Percentiles rank a stretch among this genome's conserved stretches.
phyloP scores from a whole-genome alignment of 2,888 invertebrate genomes.

The Cyaniris semiargus region DNA sequence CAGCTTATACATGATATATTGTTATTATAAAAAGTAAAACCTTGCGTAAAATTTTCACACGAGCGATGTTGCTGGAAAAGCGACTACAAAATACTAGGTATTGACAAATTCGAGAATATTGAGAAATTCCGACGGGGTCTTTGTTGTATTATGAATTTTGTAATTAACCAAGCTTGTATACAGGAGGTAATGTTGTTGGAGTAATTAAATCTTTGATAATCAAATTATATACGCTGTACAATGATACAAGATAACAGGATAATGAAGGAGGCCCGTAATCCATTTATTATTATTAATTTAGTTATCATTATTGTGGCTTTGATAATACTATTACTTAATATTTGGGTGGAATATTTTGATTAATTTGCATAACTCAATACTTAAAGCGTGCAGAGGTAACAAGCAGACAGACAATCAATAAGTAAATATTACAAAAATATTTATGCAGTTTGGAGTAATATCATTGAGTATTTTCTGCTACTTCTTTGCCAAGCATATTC shows the following conservation, averaged over 20 bases:
- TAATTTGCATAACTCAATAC: no score
- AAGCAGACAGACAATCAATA: no score
- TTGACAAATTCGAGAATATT: conserved; percentile 15
- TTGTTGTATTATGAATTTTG: conserved; percentile 21
- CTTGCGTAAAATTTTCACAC: neutral
- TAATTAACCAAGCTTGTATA: neutral
- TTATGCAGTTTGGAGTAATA: no score
- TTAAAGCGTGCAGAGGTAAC: no score
- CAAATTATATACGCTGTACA: neutral
- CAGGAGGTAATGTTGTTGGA: neutral
- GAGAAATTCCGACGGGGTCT: conserved; percentile 5
- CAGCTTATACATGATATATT: no score
- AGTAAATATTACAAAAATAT: no score
- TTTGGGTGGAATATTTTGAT: neutral
- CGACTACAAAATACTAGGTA: neutral
- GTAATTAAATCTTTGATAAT: conserved; percentile 13
- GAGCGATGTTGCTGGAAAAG: neutral
- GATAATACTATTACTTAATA: neutral
- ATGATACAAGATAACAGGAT: neutral
- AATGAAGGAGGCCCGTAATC: neutral
- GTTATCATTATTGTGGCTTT: neutral
- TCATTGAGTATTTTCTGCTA: no score
- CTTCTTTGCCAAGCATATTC: no score
- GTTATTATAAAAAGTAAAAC: no score
- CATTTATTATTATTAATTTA: neutral